Base-by-base conservation (phyloP, 2,888 invertebrate genomes). In the Allolobophora icterica region DNA sequence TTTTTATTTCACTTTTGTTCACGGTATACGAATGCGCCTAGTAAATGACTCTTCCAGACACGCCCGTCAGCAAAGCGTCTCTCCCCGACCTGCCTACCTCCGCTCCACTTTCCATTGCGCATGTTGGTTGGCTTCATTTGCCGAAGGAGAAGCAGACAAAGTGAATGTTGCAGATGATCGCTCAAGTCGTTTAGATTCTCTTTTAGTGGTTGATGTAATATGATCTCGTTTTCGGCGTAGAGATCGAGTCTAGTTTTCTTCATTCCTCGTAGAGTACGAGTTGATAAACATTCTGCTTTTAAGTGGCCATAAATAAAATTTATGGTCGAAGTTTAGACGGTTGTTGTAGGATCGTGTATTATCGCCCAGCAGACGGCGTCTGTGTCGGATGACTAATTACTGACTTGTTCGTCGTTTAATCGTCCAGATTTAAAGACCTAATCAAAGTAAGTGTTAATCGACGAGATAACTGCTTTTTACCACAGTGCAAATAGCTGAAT, bases 361-460 rank as follows among this genome's bases (percentile, higher is more conserved):
- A 71, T 71, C 71, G 71, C 71, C 13, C 71, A 71, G 71, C 71
- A 71, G 71, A 71, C 71, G n/a, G 71, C 71, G 71, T 71, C 71
- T 52, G 0, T 71, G 30, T n/a, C 71, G 71, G 71, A 71, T 71
- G 71, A 71, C 71, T 71, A 71, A n/a, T 71, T n/a, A 71, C 30
- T 71, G 0, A 71, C 6, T 71, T 71, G 30, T 71, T 71, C 71
- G n/a, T 71, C 71, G n/a, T 71, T 71, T 71, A 71, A n/a, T 71
- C 71, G 30, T 71, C 30, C 71, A 71, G 71, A 71, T 71, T 71
- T 71, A n/a, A 71, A n/a, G n/a, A 1, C n/a, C 30, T 71, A 8
- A n/a, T 71, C 71, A 71, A 71, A 71, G 71, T 71, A n/a, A 71
- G 71, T 71, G 52, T 11, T 52, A 52, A 71, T 71, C n/a, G 3